Percentiles rank a stretch among this genome's conserved stretches.
Conservation (phyloP, 2,113 vertebrate genomes). For the Phalacrocorax carbo region DNA sequence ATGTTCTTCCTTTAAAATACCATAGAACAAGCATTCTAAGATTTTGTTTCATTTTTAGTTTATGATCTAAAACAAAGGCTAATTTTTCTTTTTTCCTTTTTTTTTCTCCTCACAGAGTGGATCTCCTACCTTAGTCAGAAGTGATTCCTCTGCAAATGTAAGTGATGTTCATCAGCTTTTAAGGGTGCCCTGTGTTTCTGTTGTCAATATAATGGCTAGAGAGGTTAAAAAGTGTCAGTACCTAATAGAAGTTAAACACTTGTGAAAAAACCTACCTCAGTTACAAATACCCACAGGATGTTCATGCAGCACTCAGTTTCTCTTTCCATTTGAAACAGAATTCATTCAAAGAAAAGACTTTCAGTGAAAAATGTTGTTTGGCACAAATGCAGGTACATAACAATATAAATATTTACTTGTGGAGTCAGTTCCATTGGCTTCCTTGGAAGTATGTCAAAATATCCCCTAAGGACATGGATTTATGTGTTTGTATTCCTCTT, state of each 20-base stretch:
- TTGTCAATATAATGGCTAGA: not conserved
- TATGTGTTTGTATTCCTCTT: not conserved
- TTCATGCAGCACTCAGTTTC: not conserved
- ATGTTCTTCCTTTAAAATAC: not conserved
- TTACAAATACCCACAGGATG: not conserved
- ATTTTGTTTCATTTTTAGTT: not conserved
- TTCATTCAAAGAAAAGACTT: not conserved
- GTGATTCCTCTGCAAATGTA: slow-evolving; percentile 51
- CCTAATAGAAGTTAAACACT: not conserved
- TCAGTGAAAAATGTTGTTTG: not conserved
- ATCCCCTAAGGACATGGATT: not conserved
- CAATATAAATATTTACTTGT: not conserved
- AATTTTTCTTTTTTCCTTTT: not conserved
- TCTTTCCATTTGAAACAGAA: not conserved
- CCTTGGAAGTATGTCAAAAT: not conserved
- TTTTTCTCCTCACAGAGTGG: not conserved
- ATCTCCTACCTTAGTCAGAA: slow-evolving; percentile 46
- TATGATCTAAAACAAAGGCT: not conserved
- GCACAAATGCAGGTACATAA: not conserved
- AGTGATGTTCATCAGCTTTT: not conserved
- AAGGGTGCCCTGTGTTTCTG: not conserved
- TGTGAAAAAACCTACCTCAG: not conserved
- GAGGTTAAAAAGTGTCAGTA: not conserved
- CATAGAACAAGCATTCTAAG: not conserved
- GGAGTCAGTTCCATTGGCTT: not conserved